These are phyloP conservation scores for Argyresthia goedartella DNA, from an alignment of 2,888 invertebrate species.

Conservation along the genomic window DNA sequence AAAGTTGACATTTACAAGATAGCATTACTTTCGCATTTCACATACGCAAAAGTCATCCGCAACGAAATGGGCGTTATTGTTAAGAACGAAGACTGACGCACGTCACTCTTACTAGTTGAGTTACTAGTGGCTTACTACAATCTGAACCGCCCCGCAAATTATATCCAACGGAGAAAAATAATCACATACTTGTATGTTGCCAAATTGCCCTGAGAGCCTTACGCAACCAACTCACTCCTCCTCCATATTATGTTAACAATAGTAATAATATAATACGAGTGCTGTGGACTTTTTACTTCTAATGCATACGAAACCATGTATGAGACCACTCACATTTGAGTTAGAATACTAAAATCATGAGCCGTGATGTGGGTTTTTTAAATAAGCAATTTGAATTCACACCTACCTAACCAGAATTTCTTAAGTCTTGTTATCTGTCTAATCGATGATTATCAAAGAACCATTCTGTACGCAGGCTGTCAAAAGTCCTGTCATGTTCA, in stretches of 20 bases:
- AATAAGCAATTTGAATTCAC: not conserved
- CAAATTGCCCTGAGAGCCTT: slow-evolving; percentile 23
- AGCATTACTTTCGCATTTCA: too few species aligned
- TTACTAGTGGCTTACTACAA: slow-evolving; percentile 17
- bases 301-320: too few species aligned
- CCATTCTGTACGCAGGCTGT: too few species aligned
- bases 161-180: slow-evolving; percentile 38
- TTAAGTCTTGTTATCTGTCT: too few species aligned
- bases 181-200: slow-evolving; percentile 21
- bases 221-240: slow-evolving; percentile 12
- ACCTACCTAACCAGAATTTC: too few species aligned
- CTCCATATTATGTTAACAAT: not conserved
- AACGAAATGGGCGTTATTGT: not conserved
- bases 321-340: too few species aligned
- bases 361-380: not conserved
- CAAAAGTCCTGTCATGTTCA: too few species aligned
- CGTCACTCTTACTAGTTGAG: slow-evolving; percentile 20
- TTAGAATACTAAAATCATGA: too few species aligned
- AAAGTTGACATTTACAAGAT: too few species aligned
- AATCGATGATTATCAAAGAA: too few species aligned
- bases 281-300: not conserved
- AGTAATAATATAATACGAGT: not conserved
- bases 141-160: slow-evolving; percentile 34
- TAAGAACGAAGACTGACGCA: slow-evolving; percentile 16
- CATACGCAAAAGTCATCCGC: too few species aligned